A percentile compares a stretch with the other conserved stretches of the same genome.
These are phyloP conservation scores for Amblyjoppa fuscipennis DNA, from an alignment of 2,888 invertebrate genomes.

Conservation along the genomic window DNA sequence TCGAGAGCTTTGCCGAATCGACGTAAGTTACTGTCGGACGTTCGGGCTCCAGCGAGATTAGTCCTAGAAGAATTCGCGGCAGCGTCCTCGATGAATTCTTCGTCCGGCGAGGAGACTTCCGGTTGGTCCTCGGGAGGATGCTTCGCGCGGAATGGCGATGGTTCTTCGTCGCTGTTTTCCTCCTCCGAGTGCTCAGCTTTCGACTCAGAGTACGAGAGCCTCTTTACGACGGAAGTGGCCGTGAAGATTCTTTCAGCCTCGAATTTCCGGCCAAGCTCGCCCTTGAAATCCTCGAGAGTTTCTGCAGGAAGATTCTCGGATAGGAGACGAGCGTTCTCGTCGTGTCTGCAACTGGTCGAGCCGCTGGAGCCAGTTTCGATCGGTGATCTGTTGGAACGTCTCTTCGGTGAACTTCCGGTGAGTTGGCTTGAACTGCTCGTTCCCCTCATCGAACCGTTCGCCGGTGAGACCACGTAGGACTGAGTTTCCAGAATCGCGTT, in stretches of 20 bases:
- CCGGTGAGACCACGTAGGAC: conserved; percentile 27
- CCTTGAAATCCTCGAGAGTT: not conserved
- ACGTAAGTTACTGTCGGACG: conserved; percentile 66
- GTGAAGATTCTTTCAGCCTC: conserved; percentile 17
- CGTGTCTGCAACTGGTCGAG: not conserved
- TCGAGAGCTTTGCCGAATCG: conserved; percentile 9
- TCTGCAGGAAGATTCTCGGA: conserved; percentile 7
- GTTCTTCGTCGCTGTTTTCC: not conserved
- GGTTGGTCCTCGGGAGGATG: not conserved
- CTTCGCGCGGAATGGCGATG: not conserved
- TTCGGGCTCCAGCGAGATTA: conserved; percentile 47
- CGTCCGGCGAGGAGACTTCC: conserved; percentile 3
- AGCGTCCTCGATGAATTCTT: conserved; percentile 13
- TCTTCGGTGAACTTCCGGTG: conserved; percentile 25
- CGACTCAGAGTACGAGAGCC: conserved; percentile 30
- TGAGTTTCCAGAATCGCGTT: not conserved
- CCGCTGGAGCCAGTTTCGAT: not conserved
- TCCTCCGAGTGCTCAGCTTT: conserved; percentile 6
- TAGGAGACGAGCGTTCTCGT: conserved; percentile 8
- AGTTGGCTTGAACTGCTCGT: not conserved
- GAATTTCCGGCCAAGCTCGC: not conserved
- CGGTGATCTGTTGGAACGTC: not conserved
- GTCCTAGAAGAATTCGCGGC: conserved; percentile 1
- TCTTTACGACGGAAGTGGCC: conserved; percentile 9
- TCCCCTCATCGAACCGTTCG: not conserved